Base-by-base conservation (phyloP, 2,797 vertebrate genomes). In the Rhabdomys pumilio region DNA sequence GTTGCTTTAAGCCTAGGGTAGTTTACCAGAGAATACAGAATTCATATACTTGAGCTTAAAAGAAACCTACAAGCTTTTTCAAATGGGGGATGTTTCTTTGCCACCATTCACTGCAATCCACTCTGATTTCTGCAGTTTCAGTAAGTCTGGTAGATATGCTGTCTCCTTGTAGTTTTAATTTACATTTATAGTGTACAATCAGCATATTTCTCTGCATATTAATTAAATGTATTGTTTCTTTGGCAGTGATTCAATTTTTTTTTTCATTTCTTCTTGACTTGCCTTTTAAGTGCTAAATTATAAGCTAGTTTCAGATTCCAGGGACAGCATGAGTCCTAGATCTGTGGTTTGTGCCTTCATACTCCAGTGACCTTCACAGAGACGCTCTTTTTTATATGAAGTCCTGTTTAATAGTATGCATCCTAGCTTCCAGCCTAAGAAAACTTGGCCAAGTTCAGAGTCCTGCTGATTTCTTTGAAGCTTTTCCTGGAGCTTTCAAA, bases 161-260 rank as follows among this genome's bases (percentile, higher is more conserved):
- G 38, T 79, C 34, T 91, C 81, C 47, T 44, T 69, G 20, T 83
- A 38, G 10, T 82, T 95, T 95, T 89, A 87, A 89, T 90, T 84
- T 81, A 86, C 12, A 91, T 57, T 94, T 81, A 79, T 79, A 79
- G 84, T 89, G 14, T 92, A 26, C 38, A 55, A 34, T 65, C 85
- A 95, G 10, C 34, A 95, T 89, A 8, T 95, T 91, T 89, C 8
- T 80, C 14, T 89, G 67, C 2, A 91, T 96, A 81, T 86, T 96
- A 85, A 85, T 22, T 89, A 59, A 94, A 89, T 67, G 17, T 83
- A 41, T 94, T 93, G 34, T 19, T 95, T 92, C 34, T 80, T 76
- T 90, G 24, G 2, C 65, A 89, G 89, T 84, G 34, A 55, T 88
- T 96, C 67, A 73, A 17, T 8, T 1, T 92, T 80, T 92, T 80